These are phyloP conservation scores for Baronia brevicornis DNA, from an alignment of 2,888 invertebrate genomes.

Conservation along the genomic window DNA sequence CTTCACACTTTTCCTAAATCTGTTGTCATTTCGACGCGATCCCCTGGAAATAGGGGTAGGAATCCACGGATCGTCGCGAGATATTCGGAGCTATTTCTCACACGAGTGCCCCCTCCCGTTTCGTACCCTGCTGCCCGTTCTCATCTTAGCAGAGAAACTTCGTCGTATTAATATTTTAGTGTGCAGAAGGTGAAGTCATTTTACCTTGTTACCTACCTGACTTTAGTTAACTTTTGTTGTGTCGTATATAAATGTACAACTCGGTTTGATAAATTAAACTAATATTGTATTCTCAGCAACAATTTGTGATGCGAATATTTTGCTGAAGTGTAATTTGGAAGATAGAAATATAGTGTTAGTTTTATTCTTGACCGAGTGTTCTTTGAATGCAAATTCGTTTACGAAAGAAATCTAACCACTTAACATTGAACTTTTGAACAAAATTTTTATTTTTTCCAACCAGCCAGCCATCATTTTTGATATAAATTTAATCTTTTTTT, in stretches of 20 bases:
- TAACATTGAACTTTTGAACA: no score
- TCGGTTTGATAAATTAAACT: conserved; percentile 14
- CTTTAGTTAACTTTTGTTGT: conserved; percentile 20
- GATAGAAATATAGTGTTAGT: no score
- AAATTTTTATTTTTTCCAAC: no score
- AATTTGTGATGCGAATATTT: conserved; percentile 1
- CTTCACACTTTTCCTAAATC: conserved; percentile 71
- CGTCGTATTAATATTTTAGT: conserved; percentile 63
- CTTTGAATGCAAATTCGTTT: no score
- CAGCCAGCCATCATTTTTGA: no score
- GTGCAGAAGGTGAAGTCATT: conserved; percentile 57
- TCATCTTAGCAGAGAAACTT: conserved; percentile 38
- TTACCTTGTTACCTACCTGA: conserved; percentile 43
- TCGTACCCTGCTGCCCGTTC: conserved; percentile 18
- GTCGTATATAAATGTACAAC: conserved; percentile 18
- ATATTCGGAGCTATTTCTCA: conserved; percentile 69
- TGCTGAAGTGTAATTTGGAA: no score
- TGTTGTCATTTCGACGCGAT: conserved; percentile 71
- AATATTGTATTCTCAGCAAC: no score
- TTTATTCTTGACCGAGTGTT: no score
- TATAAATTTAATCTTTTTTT: no score
- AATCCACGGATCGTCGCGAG: conserved; percentile 63
- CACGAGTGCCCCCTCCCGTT: conserved; percentile 37
- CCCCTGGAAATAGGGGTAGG: conserved; percentile 63
- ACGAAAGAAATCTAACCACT: no score